Evolutionary conservation across 2,888 invertebrate species (phyloP).

Genomic region (Dynastes hyllus): DNA sequence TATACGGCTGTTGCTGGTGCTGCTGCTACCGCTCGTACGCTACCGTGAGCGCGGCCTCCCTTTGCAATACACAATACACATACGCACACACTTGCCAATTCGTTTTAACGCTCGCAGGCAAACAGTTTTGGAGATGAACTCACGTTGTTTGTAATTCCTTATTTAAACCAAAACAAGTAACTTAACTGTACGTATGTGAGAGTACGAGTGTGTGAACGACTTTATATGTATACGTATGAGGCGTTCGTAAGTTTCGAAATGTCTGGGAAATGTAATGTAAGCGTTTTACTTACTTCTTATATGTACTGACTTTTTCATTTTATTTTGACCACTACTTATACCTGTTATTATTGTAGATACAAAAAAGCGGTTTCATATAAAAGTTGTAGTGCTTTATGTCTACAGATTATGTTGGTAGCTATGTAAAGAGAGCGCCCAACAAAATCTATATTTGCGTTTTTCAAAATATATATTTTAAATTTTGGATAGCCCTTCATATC

Average conservation of each 20-base stretch:
- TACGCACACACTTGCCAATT: constrained; percentile 25
- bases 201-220: background rate
- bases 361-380: no score
- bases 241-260: background rate
- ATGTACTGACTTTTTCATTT: no score
- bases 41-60: constrained; percentile 10
- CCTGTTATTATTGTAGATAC: no score
- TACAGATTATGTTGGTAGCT: no score
- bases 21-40: constrained; percentile 20
- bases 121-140: constrained; percentile 41
- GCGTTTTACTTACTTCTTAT: background rate
- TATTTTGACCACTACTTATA: no score
- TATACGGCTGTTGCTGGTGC: constrained; percentile 6
- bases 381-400: no score
- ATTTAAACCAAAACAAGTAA: constrained; percentile 43
- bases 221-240: background rate
- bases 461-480: no score
- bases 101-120: constrained; percentile 36
- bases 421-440: no score
- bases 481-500: no score
- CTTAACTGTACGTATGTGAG: constrained; percentile 7
- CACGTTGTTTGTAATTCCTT: constrained; percentile 34
- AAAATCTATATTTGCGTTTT: no score
- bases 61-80: background rate
- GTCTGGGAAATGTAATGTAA: background rate